Base-by-base conservation (phyloP, 2,113 vertebrate genomes). In the Cervus canadensis region DNA sequence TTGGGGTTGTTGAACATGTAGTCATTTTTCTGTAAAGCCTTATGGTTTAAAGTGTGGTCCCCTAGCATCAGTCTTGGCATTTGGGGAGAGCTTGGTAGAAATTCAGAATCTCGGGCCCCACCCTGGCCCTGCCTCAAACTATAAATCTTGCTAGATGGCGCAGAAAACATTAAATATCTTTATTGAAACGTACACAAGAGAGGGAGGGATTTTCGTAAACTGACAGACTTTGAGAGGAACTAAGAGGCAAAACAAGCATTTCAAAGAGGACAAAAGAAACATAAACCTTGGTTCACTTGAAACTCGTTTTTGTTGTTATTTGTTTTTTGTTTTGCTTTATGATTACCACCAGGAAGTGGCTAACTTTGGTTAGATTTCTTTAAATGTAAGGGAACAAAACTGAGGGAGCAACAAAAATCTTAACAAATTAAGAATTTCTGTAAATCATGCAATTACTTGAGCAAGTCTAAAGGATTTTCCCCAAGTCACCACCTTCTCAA, bases 31-130 rank as follows among this genome's bases (percentile, higher is more conserved):
- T 54, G 8, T 30, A 25, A 74, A 84, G 81, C 3, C 71, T 78
- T 43, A 6, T 28, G 13, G 56, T 50, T 56, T 60, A 21, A 76
- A 74, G 14, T 10, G 23, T 2, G 36, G 25, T n/a, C 28, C 48
- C 4, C 0, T 7, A 17, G 8, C 9, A n/a, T 74, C n/a, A 48
- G 13, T 28, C 28, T 3, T n/a, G 33, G 36, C 2, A 2, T 78
- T 13, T 43, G n/a, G 30, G 6, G 52, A 48, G 50, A 33, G 21
- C 59, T 6, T 16, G 30, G 2, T 64, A 26, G 30, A 60, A 91
- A 89, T 78, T 79, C 54, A 91, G 84, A 87, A 50, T 79, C 43
- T 78, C 23, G 12, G 60, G 10, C 40, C 87, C 25, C 8, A 60
- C 36, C n/a, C 10, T 2, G 28, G 67, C 59, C 26, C 48, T 40